Evolutionary conservation across 2,113 vertebrate species (phyloP), one percentile per base, ranked within the genome.

Genomic region (Passer domesticus): DNA sequence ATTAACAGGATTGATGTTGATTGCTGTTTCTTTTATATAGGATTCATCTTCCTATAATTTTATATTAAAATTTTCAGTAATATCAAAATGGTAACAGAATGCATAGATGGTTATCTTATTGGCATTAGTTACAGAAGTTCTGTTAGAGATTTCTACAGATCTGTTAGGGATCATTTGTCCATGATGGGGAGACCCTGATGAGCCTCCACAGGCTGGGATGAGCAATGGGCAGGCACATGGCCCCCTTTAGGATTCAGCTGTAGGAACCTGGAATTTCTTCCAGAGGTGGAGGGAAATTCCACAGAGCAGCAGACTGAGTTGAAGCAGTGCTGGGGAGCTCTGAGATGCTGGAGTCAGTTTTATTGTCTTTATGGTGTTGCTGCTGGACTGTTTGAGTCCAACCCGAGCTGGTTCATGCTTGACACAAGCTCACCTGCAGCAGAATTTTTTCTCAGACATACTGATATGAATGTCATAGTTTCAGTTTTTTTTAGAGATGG

Each of bases 271-370:
- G 18, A 44, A 56, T 49, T 64, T 62, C 44, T 80, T 73, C 67
- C 20, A 35, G 10, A 49, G 27, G 22, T 56, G 33, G 84, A 73
- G 43, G 31, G 37, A 68, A 72, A 41, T 43, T 49, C 44, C 41
- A 22, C 49, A 58, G 55, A 49, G 3, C 15, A 55, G 22, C 12
- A 75, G n/a, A 35, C 4, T 10, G 56, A 44, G 11, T 5, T 46
- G 76, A 39, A 75, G 83, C 5, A 4, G 35, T 1, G 2, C 10
- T 68, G 50, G 24, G 33, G 30, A 21, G n/a, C 53, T 83, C 2
- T 0, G 5, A 60, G 72, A 30, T 0, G 8, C 30, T 56, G 58
- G n/a, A 28, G 50, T 66, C 0, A 0, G 4, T 62, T 89, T 64
- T 70, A 11, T 39, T 63, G 8, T 31, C 19, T 58, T 74, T 74